Percentiles rank a stretch among this genome's conserved stretches.
Conservation (phyloP, 1,140 invertebrate species). For the Agrilus planipennis region DNA sequence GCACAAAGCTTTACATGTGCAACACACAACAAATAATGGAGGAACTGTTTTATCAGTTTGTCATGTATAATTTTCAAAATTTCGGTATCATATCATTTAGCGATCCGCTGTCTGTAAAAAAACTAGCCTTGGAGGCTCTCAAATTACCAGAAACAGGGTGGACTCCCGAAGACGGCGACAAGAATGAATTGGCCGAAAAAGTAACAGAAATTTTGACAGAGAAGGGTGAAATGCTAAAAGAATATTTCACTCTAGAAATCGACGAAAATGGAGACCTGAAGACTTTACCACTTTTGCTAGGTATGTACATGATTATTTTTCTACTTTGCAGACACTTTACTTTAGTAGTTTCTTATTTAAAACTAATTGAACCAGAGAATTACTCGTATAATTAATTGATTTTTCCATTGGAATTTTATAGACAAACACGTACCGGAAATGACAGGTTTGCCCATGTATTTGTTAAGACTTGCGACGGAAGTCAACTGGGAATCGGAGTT, state of each 20-base stretch:
- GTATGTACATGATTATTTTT: conserved; percentile 37
- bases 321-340: no score
- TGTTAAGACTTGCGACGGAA: conserved; percentile 75
- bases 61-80: conserved; percentile 87
- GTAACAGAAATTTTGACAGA: conserved; percentile 55
- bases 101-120: conserved; percentile 47
- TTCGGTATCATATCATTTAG: conserved; percentile 69
- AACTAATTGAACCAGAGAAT: no score
- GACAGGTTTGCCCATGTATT: conserved; percentile 64
- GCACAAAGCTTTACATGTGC: conserved; percentile 74
- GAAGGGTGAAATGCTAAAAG: conserved; percentile 72
- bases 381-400: not conserved
- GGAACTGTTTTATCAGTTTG: conserved; percentile 87
- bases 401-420: conserved; percentile 25
- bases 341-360: no score
- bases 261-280: conserved; percentile 51
- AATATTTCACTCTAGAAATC: conserved; percentile 87
- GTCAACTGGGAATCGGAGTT: conserved; percentile 81
- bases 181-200: conserved; percentile 58
- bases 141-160: conserved; percentile 63
- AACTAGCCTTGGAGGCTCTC: conserved; percentile 63
- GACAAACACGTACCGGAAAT: conserved; percentile 73
- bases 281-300: conserved; percentile 60
- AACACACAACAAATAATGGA: conserved; percentile 60
- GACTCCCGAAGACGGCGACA: conserved; percentile 58